Percentiles rank a stretch among this genome's conserved stretches.
Conservation (phyloP, 2,888 invertebrate species). For the Agrotis segetum region DNA sequence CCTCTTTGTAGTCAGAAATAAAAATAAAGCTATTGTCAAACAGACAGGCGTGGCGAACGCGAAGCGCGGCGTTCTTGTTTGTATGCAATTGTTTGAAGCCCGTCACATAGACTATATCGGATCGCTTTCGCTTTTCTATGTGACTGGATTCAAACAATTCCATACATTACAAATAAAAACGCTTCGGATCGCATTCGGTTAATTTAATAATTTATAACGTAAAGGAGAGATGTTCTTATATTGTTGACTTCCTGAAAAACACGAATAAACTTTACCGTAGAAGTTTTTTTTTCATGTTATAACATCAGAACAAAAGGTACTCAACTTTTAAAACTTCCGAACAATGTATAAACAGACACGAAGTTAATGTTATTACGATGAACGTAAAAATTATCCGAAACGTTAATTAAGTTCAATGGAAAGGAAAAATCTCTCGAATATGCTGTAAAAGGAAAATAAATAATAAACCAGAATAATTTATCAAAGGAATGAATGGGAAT, state of each 20-base stretch:
- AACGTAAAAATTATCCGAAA: slow-evolving; percentile 32
- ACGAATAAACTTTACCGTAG: background rate
- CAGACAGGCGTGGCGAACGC: too few relatives aligned
- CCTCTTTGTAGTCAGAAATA: too few relatives aligned
- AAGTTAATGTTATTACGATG: slow-evolving; percentile 10
- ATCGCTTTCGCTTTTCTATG: too few relatives aligned
- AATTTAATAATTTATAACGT: too few relatives aligned
- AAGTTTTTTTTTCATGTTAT: background rate
- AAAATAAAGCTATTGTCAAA: too few relatives aligned
- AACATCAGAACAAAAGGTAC: background rate
- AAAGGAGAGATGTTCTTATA: background rate
- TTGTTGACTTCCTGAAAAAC: background rate
- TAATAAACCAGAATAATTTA: slow-evolving; percentile 51
- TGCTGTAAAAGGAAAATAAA: slow-evolving; percentile 42
- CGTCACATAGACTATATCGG: too few relatives aligned
- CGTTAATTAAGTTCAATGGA: slow-evolving; percentile 58
- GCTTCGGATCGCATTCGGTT: too few relatives aligned
- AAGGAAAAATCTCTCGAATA: slow-evolving; percentile 43
- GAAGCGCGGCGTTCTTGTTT: too few relatives aligned
- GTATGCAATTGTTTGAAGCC: too few relatives aligned
- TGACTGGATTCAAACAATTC: too few relatives aligned
- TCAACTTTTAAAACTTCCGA: background rate
- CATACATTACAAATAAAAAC: too few relatives aligned
- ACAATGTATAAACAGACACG: slow-evolving; percentile 19
- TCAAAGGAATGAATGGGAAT: slow-evolving; percentile 45